These are phyloP conservation scores for Aleiodes testaceus DNA, from an alignment of 2,888 invertebrate genomes.

Conservation along the genomic window DNA sequence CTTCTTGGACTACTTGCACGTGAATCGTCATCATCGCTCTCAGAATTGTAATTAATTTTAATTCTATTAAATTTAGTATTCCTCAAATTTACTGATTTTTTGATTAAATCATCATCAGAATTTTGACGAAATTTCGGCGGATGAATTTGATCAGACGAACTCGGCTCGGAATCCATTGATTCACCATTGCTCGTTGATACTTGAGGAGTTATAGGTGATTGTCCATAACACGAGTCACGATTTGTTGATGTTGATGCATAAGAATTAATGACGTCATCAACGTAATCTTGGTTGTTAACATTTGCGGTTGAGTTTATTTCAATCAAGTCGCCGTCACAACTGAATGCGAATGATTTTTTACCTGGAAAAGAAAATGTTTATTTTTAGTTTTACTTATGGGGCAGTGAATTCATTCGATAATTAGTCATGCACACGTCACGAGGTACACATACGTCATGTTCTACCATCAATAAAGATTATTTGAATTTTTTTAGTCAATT, in stretches of 20 bases:
- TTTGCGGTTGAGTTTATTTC: slow-evolving; percentile 59
- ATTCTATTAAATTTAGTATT: slow-evolving; percentile 55
- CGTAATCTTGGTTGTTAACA: slow-evolving; percentile 1
- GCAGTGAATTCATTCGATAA: too few relatives aligned
- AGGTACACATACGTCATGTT: too few relatives aligned
- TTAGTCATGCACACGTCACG: too few relatives aligned
- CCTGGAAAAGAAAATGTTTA: slow-evolving; percentile 55
- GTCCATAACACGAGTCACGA: slow-evolving; percentile 8
- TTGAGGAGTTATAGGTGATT: slow-evolving; percentile 3
- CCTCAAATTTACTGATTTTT: slow-evolving; percentile 57
- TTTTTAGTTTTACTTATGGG: background rate
- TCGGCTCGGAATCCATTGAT: background rate
- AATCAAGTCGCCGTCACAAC: slow-evolving; percentile 68
- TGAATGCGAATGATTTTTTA: slow-evolving; percentile 70
- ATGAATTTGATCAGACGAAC: background rate
- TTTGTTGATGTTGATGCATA: slow-evolving; percentile 19
- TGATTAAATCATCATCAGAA: background rate
- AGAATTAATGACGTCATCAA: slow-evolving; percentile 9
- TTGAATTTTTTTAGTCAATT: too few relatives aligned
- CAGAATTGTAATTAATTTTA: slow-evolving; percentile 27
- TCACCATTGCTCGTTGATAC: slow-evolving; percentile 1
- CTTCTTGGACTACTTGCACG: slow-evolving; percentile 49
- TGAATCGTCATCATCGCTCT: slow-evolving; percentile 4
- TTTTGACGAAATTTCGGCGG: too few relatives aligned
- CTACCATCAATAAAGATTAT: too few relatives aligned